Base-by-base conservation (phyloP, 1,140 invertebrate genomes). In the Drosophila insularis region DNA sequence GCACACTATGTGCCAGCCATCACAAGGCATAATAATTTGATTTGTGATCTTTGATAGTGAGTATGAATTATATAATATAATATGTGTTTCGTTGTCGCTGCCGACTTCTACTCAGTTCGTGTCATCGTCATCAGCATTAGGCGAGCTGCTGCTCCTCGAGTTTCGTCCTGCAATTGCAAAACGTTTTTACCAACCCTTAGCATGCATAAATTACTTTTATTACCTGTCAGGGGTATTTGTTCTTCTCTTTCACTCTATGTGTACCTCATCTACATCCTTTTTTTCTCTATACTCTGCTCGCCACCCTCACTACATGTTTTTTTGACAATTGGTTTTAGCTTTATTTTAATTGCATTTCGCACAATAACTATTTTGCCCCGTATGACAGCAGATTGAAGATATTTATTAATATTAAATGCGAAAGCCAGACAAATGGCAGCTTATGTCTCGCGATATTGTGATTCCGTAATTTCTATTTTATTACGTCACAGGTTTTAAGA, bases 201-300 rank as follows among this genome's bases (percentile, higher is more conserved):
- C 84, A 67, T 70, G 80, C 89, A 90, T 90, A 90, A 90, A 90
- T 90, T 85, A 90, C 82, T 90, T 90, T 90, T 90, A 90, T 90
- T 90, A 90, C 89, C 89, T 90, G 89, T 90, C 89, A 90, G 78
- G 85, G 89, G 89, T 89, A 89, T 89, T 87, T 89, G 73, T 70
- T 68, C 71, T 76, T 21, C 17, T 21, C 43, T 50, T 50, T 50
- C 19, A 11, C 10, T 50, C 19, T 11, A 43, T 35, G 6, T 35
- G 6, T 7, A 35, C 50, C 58, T 53, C 64, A 62, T 64, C 55
- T 59, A n/a, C 14, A 10, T 50, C 43, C 43, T 17, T 2, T 8
- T 50, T 3, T 13, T 27, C 27, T 6, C 27, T 27, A 27, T 5
- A 27, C 55, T 17, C 60, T 39, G 17, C 59, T 14, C 35, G 8